Base-by-base conservation (phyloP, 92 coral and sea anemone species). In the Diadumene lineata region DNA sequence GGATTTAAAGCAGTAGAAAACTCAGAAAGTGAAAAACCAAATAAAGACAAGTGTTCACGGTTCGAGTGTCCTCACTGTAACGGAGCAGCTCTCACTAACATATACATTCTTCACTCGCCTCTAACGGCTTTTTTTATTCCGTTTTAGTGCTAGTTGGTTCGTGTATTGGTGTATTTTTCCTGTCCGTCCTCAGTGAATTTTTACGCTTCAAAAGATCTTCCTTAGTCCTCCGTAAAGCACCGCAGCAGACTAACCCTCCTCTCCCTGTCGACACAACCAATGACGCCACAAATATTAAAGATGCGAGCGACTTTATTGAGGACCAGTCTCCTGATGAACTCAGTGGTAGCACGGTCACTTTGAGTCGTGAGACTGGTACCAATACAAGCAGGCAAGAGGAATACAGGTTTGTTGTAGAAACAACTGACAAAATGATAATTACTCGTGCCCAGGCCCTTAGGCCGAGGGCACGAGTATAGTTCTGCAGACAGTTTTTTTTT, bases 81-180 rank as follows among this genome's bases (percentile, higher is more conserved):
- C n/a, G n/a, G n/a, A n/a, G n/a, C n/a, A n/a, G n/a, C n/a, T n/a
- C n/a, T n/a, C n/a, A n/a, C n/a, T n/a, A n/a, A n/a, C n/a, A n/a
- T n/a, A n/a, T n/a, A n/a, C n/a, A n/a, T n/a, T n/a, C n/a, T n/a
- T n/a, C n/a, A n/a, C n/a, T n/a, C n/a, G n/a, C n/a, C n/a, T n/a
- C n/a, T n/a, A n/a, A n/a, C n/a, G n/a, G n/a, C n/a, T n/a, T 6
- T 9, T 55, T 9, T n/a, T 55, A 23, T 22, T 58, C 17, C 2
- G 16, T 55, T 72, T 72, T 61, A 87, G 92, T 83, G 56, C 44
- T 87, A 65, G 60, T 83, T 55, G 92, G 88, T 24, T 87, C 92
- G 43, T 87, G 92, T 64, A 34, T 82, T 48, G 92, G 82, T 17
- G 77, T 83, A 27, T 68, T 87, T 27, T n/a, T 87, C 33, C 67